These are phyloP conservation scores for Uropetala carovei DNA, from an alignment of 2,888 invertebrate genomes.

Conservation along the genomic window DNA sequence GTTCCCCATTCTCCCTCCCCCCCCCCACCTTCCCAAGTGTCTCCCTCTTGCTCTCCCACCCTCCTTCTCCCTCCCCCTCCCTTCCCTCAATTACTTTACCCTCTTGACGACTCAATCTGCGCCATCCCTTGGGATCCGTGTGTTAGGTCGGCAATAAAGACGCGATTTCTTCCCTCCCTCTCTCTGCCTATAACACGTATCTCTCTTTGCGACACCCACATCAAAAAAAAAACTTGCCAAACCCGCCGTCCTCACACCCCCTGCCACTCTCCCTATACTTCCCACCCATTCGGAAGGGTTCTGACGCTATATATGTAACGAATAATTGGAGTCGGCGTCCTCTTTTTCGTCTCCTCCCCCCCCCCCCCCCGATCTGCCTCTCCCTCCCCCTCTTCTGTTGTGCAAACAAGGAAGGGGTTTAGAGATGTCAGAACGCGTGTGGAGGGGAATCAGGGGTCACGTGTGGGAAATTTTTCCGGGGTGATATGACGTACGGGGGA, in stretches of 20 bases:
- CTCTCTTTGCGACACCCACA: constrained; percentile 26
- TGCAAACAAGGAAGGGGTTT: constrained; percentile 11
- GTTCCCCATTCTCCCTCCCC: not conserved
- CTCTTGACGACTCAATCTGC: constrained; percentile 51
- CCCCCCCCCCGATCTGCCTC: not conserved
- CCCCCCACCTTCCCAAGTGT: not conserved
- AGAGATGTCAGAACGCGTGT: no score
- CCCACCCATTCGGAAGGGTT: not conserved
- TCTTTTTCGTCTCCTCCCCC: not conserved
- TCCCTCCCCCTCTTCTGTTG: not conserved
- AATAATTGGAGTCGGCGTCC: not conserved
- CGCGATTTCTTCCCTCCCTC: constrained; percentile 21
- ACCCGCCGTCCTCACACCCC: no score
- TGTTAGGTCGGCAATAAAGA: constrained; percentile 38
- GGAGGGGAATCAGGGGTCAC: not conserved
- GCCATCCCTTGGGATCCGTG: not conserved
- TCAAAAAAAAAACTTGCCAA: constrained; percentile 15
- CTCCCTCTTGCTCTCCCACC: not conserved
- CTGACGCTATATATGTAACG: not conserved
- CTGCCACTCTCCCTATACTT: not conserved
- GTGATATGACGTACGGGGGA: not conserved
- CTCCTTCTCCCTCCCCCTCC: not conserved
- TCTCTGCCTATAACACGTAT: not conserved
- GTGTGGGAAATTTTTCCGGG: not conserved
- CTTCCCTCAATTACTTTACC: not conserved